These are phyloP conservation scores for Malurus melanocephalus DNA, from an alignment of 2,113 vertebrate genomes.

Conservation along the genomic window DNA sequence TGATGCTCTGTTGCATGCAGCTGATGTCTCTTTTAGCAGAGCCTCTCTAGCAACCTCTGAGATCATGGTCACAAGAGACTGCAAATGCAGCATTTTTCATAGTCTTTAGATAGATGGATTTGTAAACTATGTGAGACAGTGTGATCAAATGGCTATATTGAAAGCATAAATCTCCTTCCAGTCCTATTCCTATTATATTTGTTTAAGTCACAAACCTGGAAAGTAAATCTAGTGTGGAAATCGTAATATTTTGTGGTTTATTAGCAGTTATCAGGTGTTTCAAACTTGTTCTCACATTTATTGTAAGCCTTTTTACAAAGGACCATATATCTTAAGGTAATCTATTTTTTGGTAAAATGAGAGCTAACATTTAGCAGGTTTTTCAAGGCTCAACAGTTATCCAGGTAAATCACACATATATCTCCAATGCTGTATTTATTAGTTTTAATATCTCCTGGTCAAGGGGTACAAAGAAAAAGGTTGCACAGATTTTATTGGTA, in stretches of 20 bases:
- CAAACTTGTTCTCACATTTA: not conserved
- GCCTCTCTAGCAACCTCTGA: not conserved
- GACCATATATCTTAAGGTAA: not conserved
- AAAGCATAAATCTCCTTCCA: constrained; percentile 7
- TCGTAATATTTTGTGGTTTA: not conserved
- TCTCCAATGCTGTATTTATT: not conserved
- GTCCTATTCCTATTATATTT: not conserved
- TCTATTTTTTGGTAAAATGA: not conserved
- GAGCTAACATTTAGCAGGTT: not conserved
- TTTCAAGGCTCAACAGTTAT: not conserved
- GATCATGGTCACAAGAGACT: not conserved
- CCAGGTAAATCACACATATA: not conserved
- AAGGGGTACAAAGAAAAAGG: not conserved
- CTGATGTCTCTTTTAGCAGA: not conserved
- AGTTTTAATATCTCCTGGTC: not conserved
- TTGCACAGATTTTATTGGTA: not conserved
- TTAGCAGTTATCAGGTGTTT: not conserved
- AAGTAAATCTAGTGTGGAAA: not conserved
- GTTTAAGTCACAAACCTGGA: not conserved
- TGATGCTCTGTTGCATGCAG: not conserved
- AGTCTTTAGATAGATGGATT: not conserved
- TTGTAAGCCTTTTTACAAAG: not conserved
- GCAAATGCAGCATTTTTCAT: constrained; percentile 16
- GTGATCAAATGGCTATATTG: constrained; percentile 1
- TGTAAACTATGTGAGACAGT: not conserved